Evolutionary conservation across 2,797 vertebrate species (phyloP).

Genomic region (Labeo calbasu): DNA sequence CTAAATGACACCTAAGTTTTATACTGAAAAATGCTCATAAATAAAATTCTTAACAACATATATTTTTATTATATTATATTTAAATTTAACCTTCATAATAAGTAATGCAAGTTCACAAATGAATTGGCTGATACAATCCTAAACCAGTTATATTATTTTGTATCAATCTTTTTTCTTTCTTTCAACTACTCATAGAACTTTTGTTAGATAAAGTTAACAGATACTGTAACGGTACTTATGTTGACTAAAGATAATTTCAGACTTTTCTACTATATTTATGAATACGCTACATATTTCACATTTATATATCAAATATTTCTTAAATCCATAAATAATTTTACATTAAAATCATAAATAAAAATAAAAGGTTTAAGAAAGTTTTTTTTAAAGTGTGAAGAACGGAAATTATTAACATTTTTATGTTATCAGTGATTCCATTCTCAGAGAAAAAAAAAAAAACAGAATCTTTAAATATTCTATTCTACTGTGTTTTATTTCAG

Average conservation of each 20-base stretch:
- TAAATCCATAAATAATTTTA: neutral
- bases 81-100: neutral
- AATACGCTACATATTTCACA: neutral
- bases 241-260: neutral
- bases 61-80: neutral
- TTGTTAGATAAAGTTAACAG: neutral
- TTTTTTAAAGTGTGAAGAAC: neutral
- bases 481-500: neutral
- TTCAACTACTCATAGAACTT: neutral
- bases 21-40: neutral
- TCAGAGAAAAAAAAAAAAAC: neutral
- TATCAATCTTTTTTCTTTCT: neutral
- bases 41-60: neutral
- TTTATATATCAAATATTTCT: neutral
- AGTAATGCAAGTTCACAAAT: neutral
- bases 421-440: neutral
- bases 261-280: neutral
- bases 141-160: neutral
- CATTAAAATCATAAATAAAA: neutral
- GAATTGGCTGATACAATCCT: neutral
- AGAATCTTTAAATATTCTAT: neutral
- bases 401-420: neutral
- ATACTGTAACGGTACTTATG: neutral
- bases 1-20: neutral
- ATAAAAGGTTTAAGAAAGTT: neutral